A percentile compares a stretch with the other conserved stretches of the same genome.
Conservation (phyloP, 2,113 vertebrate genomes). For the Prinia subflava region DNA sequence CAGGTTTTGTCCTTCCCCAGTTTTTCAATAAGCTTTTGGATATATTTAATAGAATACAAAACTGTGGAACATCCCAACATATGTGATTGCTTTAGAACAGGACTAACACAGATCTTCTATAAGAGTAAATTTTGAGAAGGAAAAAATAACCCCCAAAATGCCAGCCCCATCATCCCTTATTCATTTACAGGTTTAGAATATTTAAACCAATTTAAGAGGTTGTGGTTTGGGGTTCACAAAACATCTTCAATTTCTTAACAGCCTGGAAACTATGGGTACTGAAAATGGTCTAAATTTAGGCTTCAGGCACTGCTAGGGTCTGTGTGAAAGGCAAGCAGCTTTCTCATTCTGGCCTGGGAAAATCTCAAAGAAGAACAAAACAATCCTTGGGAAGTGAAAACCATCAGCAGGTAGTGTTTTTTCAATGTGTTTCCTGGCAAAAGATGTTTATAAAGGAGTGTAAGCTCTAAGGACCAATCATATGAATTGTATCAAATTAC, state of each 20-base stretch:
- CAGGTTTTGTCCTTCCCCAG: not conserved
- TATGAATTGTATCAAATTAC: too few species aligned
- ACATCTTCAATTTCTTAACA: not conserved
- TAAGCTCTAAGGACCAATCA: too few species aligned
- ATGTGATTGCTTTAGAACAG: not conserved
- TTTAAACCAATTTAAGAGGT: not conserved
- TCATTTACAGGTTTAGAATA: not conserved
- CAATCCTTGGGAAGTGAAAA: too few species aligned
- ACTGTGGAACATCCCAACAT: not conserved
- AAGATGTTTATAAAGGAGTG: too few species aligned
- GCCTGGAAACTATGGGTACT: too few species aligned
- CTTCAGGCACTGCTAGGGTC: too few species aligned
- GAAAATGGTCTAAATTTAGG: too few species aligned
- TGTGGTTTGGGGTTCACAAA: not conserved
- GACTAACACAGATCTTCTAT: not conserved
- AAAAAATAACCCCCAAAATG: not conserved
- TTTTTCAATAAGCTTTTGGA: not conserved
- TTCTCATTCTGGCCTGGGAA: too few species aligned
- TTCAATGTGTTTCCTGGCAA: too few species aligned
- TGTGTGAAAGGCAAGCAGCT: too few species aligned
- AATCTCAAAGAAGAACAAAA: too few species aligned
- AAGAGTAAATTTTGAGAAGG: not conserved
- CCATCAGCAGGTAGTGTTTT: too few species aligned
- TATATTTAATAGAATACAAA: not conserved
- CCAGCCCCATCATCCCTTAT: not conserved